Conservation (phyloP, 2,888 invertebrate genomes). For the Adelognathus sp. region DNA sequence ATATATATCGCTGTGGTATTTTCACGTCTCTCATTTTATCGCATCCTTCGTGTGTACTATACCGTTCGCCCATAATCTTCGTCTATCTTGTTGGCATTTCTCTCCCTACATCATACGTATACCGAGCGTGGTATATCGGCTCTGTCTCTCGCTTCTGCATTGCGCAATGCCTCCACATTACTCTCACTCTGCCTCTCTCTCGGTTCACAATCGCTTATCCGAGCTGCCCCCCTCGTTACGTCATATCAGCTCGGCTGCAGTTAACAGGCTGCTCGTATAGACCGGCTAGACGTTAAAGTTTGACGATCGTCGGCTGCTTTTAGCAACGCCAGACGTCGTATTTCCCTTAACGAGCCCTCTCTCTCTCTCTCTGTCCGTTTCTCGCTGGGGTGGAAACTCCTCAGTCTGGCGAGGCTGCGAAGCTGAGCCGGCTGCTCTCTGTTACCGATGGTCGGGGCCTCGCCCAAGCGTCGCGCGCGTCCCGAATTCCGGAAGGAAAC, state of each 20-base stretch:
- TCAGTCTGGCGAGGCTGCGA: slow-evolving; percentile 2
- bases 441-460: slow-evolving; percentile 11
- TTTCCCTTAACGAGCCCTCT: slow-evolving; percentile 65
- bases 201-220: not conserved
- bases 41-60: not conserved
- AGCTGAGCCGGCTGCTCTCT: not conserved
- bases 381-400: not conserved
- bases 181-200: slow-evolving; percentile 22
- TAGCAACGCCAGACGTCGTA: slow-evolving; percentile 65
- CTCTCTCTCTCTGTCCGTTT: not conserved
- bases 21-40: not conserved
- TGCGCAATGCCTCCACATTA: not conserved
- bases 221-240: slow-evolving; percentile 53
- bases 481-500: slow-evolving; percentile 46
- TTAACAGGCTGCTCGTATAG: slow-evolving; percentile 65
- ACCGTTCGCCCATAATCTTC: slow-evolving; percentile 11
- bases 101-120: not conserved
- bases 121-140: not conserved
- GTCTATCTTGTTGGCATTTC: slow-evolving; percentile 21
- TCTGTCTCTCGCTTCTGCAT: not conserved
- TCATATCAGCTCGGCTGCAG: slow-evolving; percentile 66
- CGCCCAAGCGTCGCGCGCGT: slow-evolving; percentile 14
- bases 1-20: not conserved
- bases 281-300: slow-evolving; percentile 65
- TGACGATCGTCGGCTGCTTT: slow-evolving; percentile 66